Evolutionary conservation across 1,140 invertebrate genomes (phyloP).

Genomic region (Bombus impatiens): DNA sequence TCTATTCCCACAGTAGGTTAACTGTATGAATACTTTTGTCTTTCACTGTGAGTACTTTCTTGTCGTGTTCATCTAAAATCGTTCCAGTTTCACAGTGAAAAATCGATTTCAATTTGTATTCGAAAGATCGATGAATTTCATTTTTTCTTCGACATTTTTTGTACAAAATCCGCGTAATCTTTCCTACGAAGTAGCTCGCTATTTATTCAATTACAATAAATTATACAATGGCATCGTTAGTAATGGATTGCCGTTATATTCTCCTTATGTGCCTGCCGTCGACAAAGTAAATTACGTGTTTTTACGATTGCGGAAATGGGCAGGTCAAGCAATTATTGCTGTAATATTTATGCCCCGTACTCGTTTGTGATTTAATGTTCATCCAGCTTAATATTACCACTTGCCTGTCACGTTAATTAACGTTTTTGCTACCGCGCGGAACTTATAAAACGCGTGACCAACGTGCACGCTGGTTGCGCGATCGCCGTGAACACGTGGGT

Average conservation of each 20-base stretch:
- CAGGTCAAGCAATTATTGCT: conserved; percentile 22
- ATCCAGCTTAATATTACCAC: conserved; percentile 16
- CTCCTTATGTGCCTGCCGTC: not conserved
- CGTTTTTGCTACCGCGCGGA: conserved; percentile 13
- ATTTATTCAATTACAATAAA: conserved; percentile 30
- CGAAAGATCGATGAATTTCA: not conserved
- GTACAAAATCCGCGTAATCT: not conserved
- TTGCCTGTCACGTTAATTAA: conserved; percentile 25
- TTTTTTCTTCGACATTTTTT: not conserved
- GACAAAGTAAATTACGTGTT: conserved; percentile 19
- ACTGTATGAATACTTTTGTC: no score
- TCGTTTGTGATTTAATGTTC: conserved; percentile 9
- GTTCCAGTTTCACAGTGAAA: not conserved
- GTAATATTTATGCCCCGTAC: not conserved
- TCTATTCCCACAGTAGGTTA: no score
- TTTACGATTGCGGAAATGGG: conserved; percentile 25
- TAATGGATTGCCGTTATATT: conserved; percentile 2
- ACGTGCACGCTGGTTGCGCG: not conserved
- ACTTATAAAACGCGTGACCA: not conserved
- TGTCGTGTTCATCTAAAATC: not conserved
- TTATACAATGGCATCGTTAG: conserved; percentile 10
- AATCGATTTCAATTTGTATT: not conserved
- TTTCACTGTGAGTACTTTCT: not conserved
- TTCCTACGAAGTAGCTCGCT: not conserved
- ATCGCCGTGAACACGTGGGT: not conserved